These are phyloP conservation scores for Tamias sibiricus DNA, from an alignment of 2,113 vertebrate species.

Conservation along the genomic window DNA sequence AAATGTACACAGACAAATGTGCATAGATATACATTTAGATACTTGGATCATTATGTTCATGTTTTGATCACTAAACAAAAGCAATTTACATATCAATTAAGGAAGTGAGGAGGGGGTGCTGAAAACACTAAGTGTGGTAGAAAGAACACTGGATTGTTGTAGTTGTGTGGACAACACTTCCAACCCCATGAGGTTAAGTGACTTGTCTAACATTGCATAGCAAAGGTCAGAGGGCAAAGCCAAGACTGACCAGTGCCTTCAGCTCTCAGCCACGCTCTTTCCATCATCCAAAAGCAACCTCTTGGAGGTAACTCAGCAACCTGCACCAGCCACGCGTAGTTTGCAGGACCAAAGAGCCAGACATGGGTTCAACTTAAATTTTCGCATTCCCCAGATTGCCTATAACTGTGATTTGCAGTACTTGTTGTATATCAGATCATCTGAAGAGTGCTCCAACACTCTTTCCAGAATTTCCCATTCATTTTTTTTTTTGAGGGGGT, in stretches of 20 bases:
- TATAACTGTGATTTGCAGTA: background rate
- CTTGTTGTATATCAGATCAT: background rate
- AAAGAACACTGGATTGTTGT: background rate
- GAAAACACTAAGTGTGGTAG: background rate
- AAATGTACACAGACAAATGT: too few species aligned
- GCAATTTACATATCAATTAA: background rate
- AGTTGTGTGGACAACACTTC: background rate
- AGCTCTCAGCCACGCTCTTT: background rate
- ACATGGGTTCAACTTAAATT: background rate
- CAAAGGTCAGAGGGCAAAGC: background rate
- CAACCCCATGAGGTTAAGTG: background rate
- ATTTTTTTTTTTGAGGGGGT: background rate
- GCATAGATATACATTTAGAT: background rate
- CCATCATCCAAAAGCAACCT: fast-evolving
- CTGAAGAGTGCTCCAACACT: background rate
- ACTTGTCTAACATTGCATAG: background rate
- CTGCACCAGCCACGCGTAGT: background rate
- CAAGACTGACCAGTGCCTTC: background rate
- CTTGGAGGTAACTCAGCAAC: background rate
- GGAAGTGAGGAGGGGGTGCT: background rate
- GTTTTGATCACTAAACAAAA: background rate
- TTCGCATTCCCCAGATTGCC: background rate
- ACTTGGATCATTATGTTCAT: background rate
- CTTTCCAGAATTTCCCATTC: background rate
- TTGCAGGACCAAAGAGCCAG: background rate